These are phyloP conservation scores for Ochropleura plecta DNA, from an alignment of 2,888 invertebrate species.

Conservation along the genomic window DNA sequence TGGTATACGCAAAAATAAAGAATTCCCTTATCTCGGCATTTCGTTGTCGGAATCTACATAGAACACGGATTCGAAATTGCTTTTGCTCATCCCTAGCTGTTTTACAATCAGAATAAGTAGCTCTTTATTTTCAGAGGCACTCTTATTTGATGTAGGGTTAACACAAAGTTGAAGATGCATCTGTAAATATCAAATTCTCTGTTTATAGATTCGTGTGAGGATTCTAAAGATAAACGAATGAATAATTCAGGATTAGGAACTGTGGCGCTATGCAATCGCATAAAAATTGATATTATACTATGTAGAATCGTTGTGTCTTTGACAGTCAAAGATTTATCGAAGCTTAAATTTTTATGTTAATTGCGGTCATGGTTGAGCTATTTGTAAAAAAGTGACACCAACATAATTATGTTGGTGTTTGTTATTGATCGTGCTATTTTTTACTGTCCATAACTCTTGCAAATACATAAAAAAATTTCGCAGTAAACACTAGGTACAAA, in stretches of 20 bases:
- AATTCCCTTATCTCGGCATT: conserved; percentile 50
- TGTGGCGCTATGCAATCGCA: conserved; percentile 10
- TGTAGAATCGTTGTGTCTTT: conserved; percentile 9
- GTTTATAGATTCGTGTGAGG: conserved; percentile 18
- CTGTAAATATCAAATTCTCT: conserved; percentile 25
- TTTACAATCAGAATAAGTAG: conserved; percentile 37
- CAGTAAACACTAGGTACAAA: neutral
- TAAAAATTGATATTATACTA: conserved; percentile 5
- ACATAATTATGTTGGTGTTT: too few species aligned
- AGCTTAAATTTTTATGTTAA: conserved; percentile 6
- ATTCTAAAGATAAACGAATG: conserved; percentile 37
- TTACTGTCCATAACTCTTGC: neutral
- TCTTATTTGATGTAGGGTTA: conserved; percentile 17
- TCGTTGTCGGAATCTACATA: conserved; percentile 47
- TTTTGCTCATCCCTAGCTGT: conserved; percentile 38
- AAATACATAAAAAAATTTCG: conserved; percentile 1
- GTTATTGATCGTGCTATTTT: too few species aligned
- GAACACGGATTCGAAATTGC: conserved; percentile 38
- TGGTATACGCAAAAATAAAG: conserved; percentile 57
- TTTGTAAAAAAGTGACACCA: conserved; percentile 1
- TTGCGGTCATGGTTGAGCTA: conserved; percentile 21
- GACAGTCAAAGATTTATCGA: conserved; percentile 22
- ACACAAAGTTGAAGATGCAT: conserved; percentile 27
- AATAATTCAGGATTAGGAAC: conserved; percentile 48
- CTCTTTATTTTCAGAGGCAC: conserved; percentile 19